Conservation (phyloP, 1,140 invertebrate genomes). For the Hesperophylax magnus region DNA sequence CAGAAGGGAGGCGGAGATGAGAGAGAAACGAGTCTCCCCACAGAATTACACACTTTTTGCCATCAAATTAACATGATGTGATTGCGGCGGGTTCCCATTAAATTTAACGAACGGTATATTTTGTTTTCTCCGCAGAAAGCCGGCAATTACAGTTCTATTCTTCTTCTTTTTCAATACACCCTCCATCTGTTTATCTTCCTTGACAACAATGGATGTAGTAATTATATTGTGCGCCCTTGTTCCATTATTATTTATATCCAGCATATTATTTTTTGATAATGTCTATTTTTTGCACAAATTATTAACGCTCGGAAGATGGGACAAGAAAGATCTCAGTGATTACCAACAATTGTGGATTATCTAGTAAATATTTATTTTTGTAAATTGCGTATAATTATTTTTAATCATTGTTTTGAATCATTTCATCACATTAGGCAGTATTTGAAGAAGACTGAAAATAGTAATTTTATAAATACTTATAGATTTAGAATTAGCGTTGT, state of each 20-base stretch:
- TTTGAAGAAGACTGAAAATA: no score
- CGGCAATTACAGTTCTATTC: conserved; percentile 47
- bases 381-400: no score
- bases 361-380: no score
- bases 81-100: conserved; percentile 44
- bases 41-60: conserved; percentile 44
- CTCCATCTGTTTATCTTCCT: conserved; percentile 29
- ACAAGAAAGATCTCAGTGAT: no score
- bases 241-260: not conserved
- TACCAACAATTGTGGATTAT: no score
- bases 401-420: no score
- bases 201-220: conserved; percentile 27
- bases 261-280: not conserved
- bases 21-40: not conserved
- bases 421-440: no score
- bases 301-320: no score
- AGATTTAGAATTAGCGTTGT: no score
- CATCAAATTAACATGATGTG: conserved; percentile 54
- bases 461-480: no score
- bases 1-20: not conserved
- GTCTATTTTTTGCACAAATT: no score
- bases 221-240: conserved; percentile 1
- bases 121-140: conserved; percentile 37
- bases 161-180: conserved; percentile 38
- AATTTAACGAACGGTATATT: conserved; percentile 52